Conservation (phyloP, 1,140 invertebrate genomes). For the Tachypleus tridentatus region DNA sequence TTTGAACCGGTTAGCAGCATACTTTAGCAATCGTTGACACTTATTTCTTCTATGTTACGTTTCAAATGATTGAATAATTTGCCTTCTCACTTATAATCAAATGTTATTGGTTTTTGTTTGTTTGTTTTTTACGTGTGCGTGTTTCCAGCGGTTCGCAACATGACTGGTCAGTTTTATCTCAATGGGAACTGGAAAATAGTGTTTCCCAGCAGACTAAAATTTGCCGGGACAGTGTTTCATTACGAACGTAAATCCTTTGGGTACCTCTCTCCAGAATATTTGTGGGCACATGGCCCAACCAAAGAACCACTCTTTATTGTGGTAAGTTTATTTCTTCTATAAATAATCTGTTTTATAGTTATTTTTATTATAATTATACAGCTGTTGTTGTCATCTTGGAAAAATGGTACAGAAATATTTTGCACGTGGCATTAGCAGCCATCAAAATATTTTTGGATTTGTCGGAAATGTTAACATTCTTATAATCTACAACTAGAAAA, state of each 20-base stretch:
- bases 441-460: too few relatives aligned
- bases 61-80: neutral
- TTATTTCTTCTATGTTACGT: neutral
- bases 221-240: conserved; percentile 71
- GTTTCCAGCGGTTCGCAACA: conserved; percentile 61
- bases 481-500: too few relatives aligned
- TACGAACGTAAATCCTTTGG: conserved; percentile 49
- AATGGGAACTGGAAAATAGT: conserved; percentile 91
- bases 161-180: conserved; percentile 70
- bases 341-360: too few relatives aligned
- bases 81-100: too few relatives aligned
- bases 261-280: conserved; percentile 65
- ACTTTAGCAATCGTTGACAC: neutral
- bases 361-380: too few relatives aligned
- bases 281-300: conserved; percentile 71
- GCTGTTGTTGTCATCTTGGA: too few relatives aligned
- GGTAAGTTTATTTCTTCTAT: conserved; percentile 41
- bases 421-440: too few relatives aligned
- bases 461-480: too few relatives aligned
- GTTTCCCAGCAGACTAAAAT: conserved; percentile 60
- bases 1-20: too few relatives aligned
- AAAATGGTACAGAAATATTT: too few relatives aligned
- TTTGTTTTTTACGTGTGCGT: neutral
- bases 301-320: conserved; percentile 74
- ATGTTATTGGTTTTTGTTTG: neutral